Evolutionary conservation across 1,140 invertebrate genomes (phyloP), one percentile per base, ranked within the genome.

Genomic region (Dendrolimus kikuchii): DNA sequence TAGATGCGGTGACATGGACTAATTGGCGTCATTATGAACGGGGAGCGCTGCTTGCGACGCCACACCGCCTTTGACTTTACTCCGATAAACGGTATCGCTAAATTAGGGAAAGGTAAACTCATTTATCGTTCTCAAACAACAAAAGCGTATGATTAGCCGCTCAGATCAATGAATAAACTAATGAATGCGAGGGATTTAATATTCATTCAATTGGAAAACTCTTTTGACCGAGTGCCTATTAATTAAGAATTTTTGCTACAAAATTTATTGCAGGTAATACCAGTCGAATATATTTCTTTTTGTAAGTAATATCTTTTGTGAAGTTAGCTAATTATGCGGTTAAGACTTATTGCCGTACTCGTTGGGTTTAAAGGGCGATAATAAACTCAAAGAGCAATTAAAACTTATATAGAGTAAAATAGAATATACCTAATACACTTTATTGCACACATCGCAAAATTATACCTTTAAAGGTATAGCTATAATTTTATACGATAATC

Each of bases 1-100:
- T 71, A 67, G 56, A 56, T 53, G 52, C 59, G 55, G 55, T 49
- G 68, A 71, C 65, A 59, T 54, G 58, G 46, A 71, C 62, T 71
- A 71, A 71, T 71, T 67, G 68, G 53, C 55, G 56, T 68, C 68
- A 71, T 71, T 71, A 71, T 65, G 60, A 44, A 49, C 58, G 51
- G 46, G 56, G 64, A 64, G 56, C 55, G 48, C 49, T 58, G 50
- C 53, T 47, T 50, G 9, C 51, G 40, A 40, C 57, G 9, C 40
- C 46, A 44, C 23, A 6, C 50, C 58, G 52, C 52, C 52, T 50
- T 49, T 58, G 44, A 48, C 41, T 40, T 39, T 51, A 49, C 47
- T 51, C 42, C 53, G 49, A 49, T 55, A 49, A 53, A 53, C 46
- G 39, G 45, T 52, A 54, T 54, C 52, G 43, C 46, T 57, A 49